Conservation (phyloP, 2,888 invertebrate species). For the Cinara cedri region DNA sequence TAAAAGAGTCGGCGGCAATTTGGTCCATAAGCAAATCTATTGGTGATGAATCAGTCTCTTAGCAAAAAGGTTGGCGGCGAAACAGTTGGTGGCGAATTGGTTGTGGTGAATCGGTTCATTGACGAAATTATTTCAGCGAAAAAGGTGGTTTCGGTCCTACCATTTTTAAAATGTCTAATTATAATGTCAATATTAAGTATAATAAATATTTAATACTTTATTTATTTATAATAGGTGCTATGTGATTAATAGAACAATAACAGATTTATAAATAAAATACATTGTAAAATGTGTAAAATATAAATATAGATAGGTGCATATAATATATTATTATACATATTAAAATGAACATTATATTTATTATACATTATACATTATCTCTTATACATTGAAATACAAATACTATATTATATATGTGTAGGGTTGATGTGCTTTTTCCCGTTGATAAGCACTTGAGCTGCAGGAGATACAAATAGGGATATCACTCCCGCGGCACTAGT, state of each 20-base stretch:
- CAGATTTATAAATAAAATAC: not conserved
- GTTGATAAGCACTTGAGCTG: slow-evolving; percentile 92
- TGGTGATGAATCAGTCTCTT: too few relatives aligned
- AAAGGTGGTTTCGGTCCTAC: too few relatives aligned
- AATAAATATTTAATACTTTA: not conserved
- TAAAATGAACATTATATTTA: not conserved
- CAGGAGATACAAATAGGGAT: slow-evolving; percentile 71
- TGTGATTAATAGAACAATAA: too few relatives aligned
- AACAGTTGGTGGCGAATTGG: too few relatives aligned
- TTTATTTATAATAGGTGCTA: too few relatives aligned
- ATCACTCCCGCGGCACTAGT: slow-evolving; percentile 90
- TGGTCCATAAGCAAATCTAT: too few relatives aligned
- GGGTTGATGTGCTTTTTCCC: slow-evolving; percentile 62
- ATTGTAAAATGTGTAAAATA: not conserved
- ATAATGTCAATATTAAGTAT: too few relatives aligned
- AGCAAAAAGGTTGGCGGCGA: too few relatives aligned
- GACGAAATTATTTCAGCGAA: too few relatives aligned
- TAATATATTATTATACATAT: not conserved
- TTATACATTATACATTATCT: not conserved
- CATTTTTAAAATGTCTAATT: too few relatives aligned
- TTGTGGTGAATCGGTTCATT: too few relatives aligned
- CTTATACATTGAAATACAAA: not conserved
- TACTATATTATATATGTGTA: slow-evolving; percentile 6
- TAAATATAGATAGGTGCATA: not conserved
- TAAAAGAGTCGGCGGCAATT: too few relatives aligned